A percentile compares a stretch with the other conserved stretches of the same genome.
phyloP scores from a whole-genome alignment of 1,140 invertebrate genomes.

The Caenorhabditis inopinata region DNA sequence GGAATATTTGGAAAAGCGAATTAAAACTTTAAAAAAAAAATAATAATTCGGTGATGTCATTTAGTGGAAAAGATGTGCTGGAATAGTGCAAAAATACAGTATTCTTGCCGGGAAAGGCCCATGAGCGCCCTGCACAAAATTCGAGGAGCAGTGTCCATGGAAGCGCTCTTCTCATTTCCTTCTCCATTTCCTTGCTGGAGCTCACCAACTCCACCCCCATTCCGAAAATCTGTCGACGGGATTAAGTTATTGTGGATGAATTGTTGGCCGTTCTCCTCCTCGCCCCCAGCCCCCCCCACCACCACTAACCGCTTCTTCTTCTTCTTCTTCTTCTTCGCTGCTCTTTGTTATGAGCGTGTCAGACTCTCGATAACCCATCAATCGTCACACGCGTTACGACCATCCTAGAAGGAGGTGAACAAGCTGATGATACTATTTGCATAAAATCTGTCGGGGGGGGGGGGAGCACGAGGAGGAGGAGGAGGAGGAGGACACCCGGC shows the following conservation, averaged over 20 bases:
- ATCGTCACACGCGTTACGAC: constrained; percentile 13
- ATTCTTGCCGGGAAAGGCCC: no score
- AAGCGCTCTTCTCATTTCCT: not conserved
- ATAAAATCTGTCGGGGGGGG: constrained; percentile 34
- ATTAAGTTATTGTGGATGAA: constrained; percentile 33
- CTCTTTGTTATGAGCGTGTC: constrained; percentile 29
- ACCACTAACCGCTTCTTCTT: no score
- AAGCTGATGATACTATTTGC: constrained; percentile 32
- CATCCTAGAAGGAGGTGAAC: not conserved
- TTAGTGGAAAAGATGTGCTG: no score
- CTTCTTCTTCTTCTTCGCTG: not conserved
- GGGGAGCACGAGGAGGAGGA: not conserved
- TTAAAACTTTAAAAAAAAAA: no score
- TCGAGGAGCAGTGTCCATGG: no score
- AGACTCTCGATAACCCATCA: constrained; percentile 32
- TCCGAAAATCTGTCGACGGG: constrained; percentile 20
- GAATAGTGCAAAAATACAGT: no score
- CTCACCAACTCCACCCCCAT: not conserved
- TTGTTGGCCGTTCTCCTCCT: no score
- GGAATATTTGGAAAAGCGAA: no score
- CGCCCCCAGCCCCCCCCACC: no score
- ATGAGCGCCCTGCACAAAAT: no score
- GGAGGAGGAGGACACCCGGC: constrained; percentile 10
- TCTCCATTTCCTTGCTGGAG: not conserved
- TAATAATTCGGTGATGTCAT: no score